Evolutionary conservation across 2,113 vertebrate species (phyloP).

Genomic region (Regulus satrapa): DNA sequence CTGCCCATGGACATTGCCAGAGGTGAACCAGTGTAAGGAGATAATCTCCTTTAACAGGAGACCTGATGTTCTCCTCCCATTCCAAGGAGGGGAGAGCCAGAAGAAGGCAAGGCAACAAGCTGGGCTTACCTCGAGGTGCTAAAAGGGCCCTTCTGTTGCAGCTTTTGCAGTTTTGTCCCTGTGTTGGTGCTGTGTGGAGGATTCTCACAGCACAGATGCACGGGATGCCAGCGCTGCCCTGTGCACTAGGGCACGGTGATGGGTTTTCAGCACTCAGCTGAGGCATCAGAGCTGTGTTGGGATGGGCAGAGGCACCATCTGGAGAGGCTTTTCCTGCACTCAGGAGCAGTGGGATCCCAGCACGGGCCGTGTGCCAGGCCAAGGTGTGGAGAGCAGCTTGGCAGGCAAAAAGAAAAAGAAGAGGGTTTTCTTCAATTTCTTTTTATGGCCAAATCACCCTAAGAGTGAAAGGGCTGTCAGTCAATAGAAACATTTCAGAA

Average conservation of each 20-base stretch:
- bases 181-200: not conserved
- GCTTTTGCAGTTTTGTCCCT: not conserved
- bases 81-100: not conserved
- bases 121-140: not conserved
- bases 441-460: not conserved
- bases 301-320: not conserved
- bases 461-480: not conserved
- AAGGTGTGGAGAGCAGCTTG: not conserved
- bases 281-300: not conserved
- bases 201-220: rapidly evolving
- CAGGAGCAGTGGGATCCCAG: rapidly evolving
- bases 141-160: not conserved
- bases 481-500: not conserved
- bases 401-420: not conserved
- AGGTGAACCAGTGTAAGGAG: not conserved
- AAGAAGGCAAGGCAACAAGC: not conserved
- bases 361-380: rapidly evolving
- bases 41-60: not conserved
- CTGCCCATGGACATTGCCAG: not conserved
- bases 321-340: not conserved
- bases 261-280: not conserved
- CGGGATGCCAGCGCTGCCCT: not conserved
- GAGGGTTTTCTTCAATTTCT: not conserved
- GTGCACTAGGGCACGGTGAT: not conserved
- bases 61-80: not conserved